phyloP scores from a whole-genome alignment of 2,888 invertebrate genomes.

The Sialis fuliginosa region DNA sequence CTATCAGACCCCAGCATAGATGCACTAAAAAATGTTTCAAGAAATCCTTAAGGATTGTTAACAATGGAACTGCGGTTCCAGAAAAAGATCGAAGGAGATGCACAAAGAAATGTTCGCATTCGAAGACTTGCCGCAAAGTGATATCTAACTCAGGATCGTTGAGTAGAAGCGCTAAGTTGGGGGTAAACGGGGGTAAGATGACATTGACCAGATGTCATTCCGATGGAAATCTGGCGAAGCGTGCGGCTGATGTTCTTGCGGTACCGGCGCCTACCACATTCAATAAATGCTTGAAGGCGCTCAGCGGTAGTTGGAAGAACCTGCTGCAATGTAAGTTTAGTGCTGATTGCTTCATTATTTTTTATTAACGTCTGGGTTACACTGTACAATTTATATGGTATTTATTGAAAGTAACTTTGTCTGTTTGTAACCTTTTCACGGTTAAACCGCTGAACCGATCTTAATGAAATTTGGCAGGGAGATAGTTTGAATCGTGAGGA shows the following conservation, averaged over 20 bases:
- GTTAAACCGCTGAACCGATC: too few relatives aligned
- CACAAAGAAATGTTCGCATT: slow-evolving; percentile 1
- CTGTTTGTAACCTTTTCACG: too few relatives aligned
- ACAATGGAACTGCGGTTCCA: not conserved
- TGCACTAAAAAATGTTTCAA: not conserved
- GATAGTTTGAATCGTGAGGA: too few relatives aligned
- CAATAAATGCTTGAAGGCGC: slow-evolving; percentile 54
- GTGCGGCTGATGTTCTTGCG: slow-evolving; percentile 12
- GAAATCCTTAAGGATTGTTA: not conserved
- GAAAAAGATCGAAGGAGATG: not conserved
- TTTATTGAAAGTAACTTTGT: too few relatives aligned
- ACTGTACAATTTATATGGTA: too few relatives aligned
- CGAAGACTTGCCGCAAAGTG: slow-evolving; percentile 10
- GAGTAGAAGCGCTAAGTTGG: slow-evolving; percentile 11
- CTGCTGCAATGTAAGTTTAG: slow-evolving; percentile 55
- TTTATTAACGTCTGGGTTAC: too few relatives aligned
- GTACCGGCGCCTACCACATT: slow-evolving; percentile 26
- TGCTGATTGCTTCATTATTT: too few relatives aligned
- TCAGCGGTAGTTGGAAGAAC: slow-evolving; percentile 68
- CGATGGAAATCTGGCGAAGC: slow-evolving; percentile 43
- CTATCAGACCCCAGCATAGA: not conserved
- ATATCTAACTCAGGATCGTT: slow-evolving; percentile 29
- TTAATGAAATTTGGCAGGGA: too few relatives aligned
- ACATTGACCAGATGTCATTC: slow-evolving; percentile 48
- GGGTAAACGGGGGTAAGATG: slow-evolving; percentile 10